A percentile compares a stretch with the other conserved stretches of the same genome.
Conservation (phyloP, 1,140 invertebrate genomes). For the Ostrea denselamellosa region DNA sequence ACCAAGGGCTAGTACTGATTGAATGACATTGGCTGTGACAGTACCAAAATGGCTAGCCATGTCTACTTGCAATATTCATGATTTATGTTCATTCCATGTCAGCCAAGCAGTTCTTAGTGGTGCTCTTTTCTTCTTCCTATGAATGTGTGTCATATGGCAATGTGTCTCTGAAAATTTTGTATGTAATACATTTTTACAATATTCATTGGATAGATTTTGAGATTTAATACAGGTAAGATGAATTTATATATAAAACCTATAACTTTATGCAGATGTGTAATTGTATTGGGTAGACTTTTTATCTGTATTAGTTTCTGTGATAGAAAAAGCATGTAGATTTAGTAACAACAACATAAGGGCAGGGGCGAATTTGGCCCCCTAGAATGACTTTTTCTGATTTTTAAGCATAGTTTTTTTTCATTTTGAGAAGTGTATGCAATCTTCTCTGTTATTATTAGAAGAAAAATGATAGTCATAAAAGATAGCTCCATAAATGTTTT, state of each 20-base stretch:
- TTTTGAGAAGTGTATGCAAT: too few relatives aligned
- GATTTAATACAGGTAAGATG: neutral
- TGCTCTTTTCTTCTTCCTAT: neutral
- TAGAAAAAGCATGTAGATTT: neutral
- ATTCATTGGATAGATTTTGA: neutral
- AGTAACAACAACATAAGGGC: too few relatives aligned
- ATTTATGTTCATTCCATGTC: neutral
- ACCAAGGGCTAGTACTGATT: neutral
- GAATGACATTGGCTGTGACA: neutral
- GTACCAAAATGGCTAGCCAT: neutral
- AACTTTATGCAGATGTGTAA: neutral
- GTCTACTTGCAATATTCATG: neutral
- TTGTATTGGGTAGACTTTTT: neutral
- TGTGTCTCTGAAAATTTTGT: neutral
- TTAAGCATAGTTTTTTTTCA: too few relatives aligned
- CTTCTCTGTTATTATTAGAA: too few relatives aligned
- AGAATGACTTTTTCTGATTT: too few relatives aligned
- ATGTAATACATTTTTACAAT: neutral
- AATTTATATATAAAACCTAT: neutral
- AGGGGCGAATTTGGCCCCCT: too few relatives aligned
- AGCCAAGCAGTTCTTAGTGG: neutral
- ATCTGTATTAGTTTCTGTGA: conserved; percentile 29
- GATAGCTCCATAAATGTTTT: too few relatives aligned
- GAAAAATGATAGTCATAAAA: too few relatives aligned
- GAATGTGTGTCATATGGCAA: conserved; percentile 16